Percentiles rank a stretch among this genome's conserved stretches.
Evolutionary conservation across 2,797 vertebrate genomes (phyloP).

Genomic region (Allobates femoralis): DNA sequence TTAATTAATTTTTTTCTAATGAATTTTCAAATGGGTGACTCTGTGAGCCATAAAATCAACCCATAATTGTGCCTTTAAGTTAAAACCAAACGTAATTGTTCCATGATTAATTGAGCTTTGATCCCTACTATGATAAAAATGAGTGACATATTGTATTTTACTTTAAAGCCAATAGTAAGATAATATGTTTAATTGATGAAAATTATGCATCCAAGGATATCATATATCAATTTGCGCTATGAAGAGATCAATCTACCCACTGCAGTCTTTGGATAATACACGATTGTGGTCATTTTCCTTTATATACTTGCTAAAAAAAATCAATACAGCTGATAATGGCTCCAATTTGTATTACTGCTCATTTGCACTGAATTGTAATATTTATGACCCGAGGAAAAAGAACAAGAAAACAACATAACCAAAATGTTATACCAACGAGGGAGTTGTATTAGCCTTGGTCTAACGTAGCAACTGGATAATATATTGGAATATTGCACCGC

Average conservation of each 20-base stretch:
- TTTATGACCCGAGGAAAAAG: background rate
- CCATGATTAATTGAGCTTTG: background rate
- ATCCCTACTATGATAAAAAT: background rate
- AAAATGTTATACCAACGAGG: background rate
- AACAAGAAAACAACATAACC: background rate
- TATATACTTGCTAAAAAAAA: slow-evolving; percentile 13
- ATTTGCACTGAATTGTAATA: slow-evolving; percentile 4
- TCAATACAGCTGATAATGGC: slow-evolving; percentile 28
- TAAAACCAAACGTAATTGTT: background rate
- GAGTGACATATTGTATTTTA: background rate
- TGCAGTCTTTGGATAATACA: background rate
- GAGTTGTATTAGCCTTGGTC: background rate
- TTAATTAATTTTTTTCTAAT: no score
- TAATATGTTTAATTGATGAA: background rate
- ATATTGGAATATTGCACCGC: slow-evolving; percentile 16
- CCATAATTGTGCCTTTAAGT: background rate
- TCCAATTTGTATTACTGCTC: slow-evolving; percentile 35
- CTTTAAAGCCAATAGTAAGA: background rate
- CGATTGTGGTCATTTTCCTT: slow-evolving; percentile 2
- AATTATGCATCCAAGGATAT: background rate
- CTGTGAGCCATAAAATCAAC: no score
- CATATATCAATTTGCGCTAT: background rate
- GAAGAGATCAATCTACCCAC: background rate
- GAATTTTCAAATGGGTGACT: no score
- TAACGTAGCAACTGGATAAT: background rate